phyloP scores from a whole-genome alignment of 2,888 invertebrate genomes.

The Hymenopus coronatus region DNA sequence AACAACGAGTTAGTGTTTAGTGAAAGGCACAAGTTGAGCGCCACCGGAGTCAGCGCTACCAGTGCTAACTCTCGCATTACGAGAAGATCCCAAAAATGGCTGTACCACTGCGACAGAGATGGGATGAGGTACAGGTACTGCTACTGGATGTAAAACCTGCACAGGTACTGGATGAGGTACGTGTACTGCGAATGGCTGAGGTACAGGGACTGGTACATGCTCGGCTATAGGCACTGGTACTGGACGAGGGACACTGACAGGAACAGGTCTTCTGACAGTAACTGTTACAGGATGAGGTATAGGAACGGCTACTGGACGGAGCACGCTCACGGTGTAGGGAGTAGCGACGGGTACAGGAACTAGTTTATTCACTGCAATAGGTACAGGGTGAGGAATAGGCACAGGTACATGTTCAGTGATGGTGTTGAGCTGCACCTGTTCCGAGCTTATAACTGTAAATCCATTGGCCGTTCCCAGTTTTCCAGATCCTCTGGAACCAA shows the following conservation, averaged over 20 bases:
- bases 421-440: not conserved
- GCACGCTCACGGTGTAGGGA: not conserved
- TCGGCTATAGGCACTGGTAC: not conserved
- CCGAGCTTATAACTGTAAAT: not conserved
- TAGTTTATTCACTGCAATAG: not conserved
- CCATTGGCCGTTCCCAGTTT: not conserved
- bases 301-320: not conserved
- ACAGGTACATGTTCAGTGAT: not conserved
- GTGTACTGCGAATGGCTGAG: not conserved
- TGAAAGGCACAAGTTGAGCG: not conserved
- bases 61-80: not conserved
- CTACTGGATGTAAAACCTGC: not conserved
- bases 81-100: not conserved
- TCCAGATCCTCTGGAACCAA: not conserved
- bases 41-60: not conserved
- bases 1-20: not conserved
- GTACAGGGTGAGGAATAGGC: not conserved
- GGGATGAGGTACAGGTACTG: not conserved
- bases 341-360: not conserved
- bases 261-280: not conserved
- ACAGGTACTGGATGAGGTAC: not conserved
- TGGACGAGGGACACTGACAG: not conserved
- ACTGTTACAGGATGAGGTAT: not conserved
- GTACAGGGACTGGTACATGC: not conserved
- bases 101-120: not conserved